Evolutionary conservation across 2,797 vertebrate genomes (phyloP).

Genomic region (Anguilla anguilla): DNA sequence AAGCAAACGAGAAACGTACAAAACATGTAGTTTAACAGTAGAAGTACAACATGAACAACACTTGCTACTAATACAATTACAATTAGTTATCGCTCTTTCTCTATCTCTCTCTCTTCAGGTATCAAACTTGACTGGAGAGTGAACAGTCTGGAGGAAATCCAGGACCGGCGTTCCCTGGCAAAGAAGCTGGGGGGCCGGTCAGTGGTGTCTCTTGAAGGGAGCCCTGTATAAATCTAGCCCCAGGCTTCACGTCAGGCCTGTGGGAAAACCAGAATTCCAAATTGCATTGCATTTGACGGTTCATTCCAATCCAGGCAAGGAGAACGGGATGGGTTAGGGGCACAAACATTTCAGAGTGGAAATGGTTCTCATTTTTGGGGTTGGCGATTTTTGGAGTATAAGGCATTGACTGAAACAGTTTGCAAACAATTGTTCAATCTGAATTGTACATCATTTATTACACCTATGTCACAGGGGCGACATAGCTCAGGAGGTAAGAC

Average conservation of each 20-base stretch:
- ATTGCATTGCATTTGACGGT: constrained; percentile 76
- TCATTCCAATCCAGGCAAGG: constrained; percentile 74
- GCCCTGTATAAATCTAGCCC: constrained; percentile 71
- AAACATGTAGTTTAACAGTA: too few relatives aligned
- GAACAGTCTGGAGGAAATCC: constrained; percentile 84
- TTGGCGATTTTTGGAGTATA: too few relatives aligned
- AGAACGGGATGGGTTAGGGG: constrained; percentile 59
- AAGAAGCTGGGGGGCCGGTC: constrained; percentile 82
- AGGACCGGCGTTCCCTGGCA: constrained; percentile 82
- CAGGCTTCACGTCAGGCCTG: constrained; percentile 67
- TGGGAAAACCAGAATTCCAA: constrained; percentile 55
- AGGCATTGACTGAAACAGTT: too few relatives aligned
- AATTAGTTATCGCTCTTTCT: too few relatives aligned
- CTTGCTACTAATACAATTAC: too few relatives aligned
- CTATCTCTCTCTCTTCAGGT: constrained; percentile 64
- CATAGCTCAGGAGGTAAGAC: too few relatives aligned
- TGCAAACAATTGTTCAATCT: too few relatives aligned
- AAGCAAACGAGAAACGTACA: too few relatives aligned
- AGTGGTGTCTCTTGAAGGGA: constrained; percentile 84
- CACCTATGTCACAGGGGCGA: too few relatives aligned
- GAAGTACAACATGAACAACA: too few relatives aligned
- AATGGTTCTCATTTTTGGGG: too few relatives aligned
- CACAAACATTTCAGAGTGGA: constrained; percentile 10
- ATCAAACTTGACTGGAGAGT: constrained; percentile 92
- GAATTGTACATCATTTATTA: too few relatives aligned